Evolutionary conservation across 2,888 invertebrate genomes (phyloP).

Genomic region (Drosophila histrio): DNA sequence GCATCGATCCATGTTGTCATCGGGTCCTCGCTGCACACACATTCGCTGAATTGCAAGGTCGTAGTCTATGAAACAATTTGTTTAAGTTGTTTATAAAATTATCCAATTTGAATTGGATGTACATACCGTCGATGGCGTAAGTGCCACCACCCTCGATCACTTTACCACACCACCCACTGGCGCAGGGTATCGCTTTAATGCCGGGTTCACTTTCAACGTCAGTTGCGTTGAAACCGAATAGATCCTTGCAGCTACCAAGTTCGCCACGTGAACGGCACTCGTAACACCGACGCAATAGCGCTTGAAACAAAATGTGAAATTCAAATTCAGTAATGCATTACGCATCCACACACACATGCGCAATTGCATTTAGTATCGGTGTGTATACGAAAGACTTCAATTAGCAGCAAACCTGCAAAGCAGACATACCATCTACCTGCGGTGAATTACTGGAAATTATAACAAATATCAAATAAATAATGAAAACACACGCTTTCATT

Average conservation of each 20-base stretch:
- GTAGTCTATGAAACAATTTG: slow-evolving; percentile 87
- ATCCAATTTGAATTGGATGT: background rate
- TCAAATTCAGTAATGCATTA: slow-evolving; percentile 24
- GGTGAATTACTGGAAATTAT: slow-evolving; percentile 49
- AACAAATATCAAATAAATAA: slow-evolving; percentile 62
- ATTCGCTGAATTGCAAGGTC: slow-evolving; percentile 94
- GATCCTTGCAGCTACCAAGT: slow-evolving; percentile 94
- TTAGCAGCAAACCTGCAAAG: slow-evolving; percentile 33
- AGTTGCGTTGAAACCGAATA: slow-evolving; percentile 91
- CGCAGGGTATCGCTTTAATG: slow-evolving; percentile 91
- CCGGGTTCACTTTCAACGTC: slow-evolving; percentile 89
- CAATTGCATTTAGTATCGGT: slow-evolving; percentile 5
- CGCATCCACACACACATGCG: slow-evolving; percentile 33
- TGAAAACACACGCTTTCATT: slow-evolving; percentile 44
- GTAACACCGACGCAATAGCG: slow-evolving; percentile 90
- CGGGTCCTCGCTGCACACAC: slow-evolving; percentile 94
- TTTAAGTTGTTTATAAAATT: background rate
- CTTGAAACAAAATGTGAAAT: slow-evolving; percentile 83
- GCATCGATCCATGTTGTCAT: slow-evolving; percentile 95
- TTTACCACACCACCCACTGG: slow-evolving; percentile 95
- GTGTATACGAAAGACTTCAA: slow-evolving; percentile 47
- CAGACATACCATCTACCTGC: slow-evolving; percentile 59
- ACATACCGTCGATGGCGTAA: slow-evolving; percentile 90
- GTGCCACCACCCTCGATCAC: slow-evolving; percentile 92
- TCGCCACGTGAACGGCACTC: slow-evolving; percentile 94